phyloP scores from a whole-genome alignment of 2,888 invertebrate species.

The Octonoba sinensis region DNA sequence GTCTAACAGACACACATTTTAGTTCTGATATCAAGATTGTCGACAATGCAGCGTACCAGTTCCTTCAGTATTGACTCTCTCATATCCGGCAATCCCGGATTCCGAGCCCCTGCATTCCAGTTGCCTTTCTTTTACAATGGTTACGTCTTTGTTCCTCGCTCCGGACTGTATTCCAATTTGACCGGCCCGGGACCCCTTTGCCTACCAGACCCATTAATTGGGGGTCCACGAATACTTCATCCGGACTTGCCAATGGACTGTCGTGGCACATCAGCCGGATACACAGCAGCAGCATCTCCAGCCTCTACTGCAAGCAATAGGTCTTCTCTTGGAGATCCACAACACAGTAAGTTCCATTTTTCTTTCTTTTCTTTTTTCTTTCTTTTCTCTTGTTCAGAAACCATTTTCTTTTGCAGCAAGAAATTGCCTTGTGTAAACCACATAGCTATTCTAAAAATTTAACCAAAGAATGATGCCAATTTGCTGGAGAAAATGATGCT shows the following conservation, averaged over 20 bases:
- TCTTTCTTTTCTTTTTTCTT: no score
- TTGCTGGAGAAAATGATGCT: no score
- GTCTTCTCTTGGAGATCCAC: slow-evolving; percentile 45
- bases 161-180: slow-evolving; percentile 43
- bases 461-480: no score
- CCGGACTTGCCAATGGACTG: slow-evolving; percentile 48
- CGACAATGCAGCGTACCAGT: slow-evolving; percentile 44
- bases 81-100: slow-evolving; percentile 51
- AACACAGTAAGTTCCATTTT: slow-evolving; percentile 39
- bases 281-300: slow-evolving; percentile 16
- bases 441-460: no score
- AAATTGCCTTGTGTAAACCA: no score
- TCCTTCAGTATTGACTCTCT: slow-evolving; percentile 59
- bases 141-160: slow-evolving; percentile 49
- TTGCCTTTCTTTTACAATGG: slow-evolving; percentile 61
- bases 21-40: slow-evolving; percentile 7
- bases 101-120: slow-evolving; percentile 38
- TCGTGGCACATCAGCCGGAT: slow-evolving; percentile 21
- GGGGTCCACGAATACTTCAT: slow-evolving; percentile 22
- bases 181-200: slow-evolving; percentile 45
- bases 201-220: slow-evolving; percentile 33
- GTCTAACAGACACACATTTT: no score
- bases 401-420: neutral
- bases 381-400: neutral
- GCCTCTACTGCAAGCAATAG: slow-evolving; percentile 45